Evolutionary conservation across 2,797 vertebrate genomes (phyloP), one percentile per base, ranked within the genome.

Genomic region (Tragelaphus eurycerus): DNA sequence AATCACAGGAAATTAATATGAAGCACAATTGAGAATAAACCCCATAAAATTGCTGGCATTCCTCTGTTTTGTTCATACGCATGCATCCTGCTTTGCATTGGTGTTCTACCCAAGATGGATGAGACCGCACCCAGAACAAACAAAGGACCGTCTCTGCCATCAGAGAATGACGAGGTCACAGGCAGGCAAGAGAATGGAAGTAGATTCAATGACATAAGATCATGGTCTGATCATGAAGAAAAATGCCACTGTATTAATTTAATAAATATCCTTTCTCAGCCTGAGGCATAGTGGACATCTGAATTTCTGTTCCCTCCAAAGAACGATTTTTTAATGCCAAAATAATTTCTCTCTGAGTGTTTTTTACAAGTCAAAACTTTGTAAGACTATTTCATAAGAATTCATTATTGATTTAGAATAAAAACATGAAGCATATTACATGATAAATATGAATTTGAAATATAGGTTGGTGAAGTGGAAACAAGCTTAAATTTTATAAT

Each of bases 11-110:
- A 97, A 91, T 93, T 79, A 94, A 86, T 67, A 57, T 79, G 95
- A 90, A 89, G 81, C 93, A 89, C 31, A 64, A 43, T 43, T 55
- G 90, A 94, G 86, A 83, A 76, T 57, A 79, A 92, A 95, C 46
- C 59, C 74, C 89, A 59, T 85, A 89, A 81, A 90, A 62, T 50
- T 59, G 54, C 94, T 84, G 89, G 23, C 90, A 34, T 89, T 93
- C 71, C 29, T 81, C 57, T 83, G 55, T 86, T 95, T 91, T 43
- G 55, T 67, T 94, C 79, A 89, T 27, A 81, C 95, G 96, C 0
- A 9, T 96, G 96, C 96, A 97, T 97, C 97, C 97, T 97, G 96
- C 91, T 90, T 93, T 64, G 52, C 50, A 29, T n/a, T n/a, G 46
- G 27, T 82, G 31, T 95, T 89, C 83, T 86, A 10, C 9, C 79